phyloP scores from a whole-genome alignment of 1,140 invertebrate species.

The Magallana gigas region DNA sequence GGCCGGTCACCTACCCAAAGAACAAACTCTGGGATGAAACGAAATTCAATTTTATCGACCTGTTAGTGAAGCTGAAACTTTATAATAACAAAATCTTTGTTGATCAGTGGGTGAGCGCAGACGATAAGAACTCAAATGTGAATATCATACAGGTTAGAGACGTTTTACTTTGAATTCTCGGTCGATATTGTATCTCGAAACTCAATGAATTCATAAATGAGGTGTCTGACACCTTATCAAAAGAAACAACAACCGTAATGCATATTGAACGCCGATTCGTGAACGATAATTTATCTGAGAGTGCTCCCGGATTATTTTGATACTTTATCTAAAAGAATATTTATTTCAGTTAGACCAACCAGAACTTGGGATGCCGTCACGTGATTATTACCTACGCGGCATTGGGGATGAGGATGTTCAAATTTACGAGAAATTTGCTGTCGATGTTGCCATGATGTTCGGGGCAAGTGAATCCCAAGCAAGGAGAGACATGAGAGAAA shows the following conservation, averaged over 20 bases:
- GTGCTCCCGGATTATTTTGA: neutral
- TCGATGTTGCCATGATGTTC: constrained; percentile 87
- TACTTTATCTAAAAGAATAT: neutral
- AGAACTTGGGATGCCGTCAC: constrained; percentile 87
- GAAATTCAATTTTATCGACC: constrained; percentile 86
- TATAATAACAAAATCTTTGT: constrained; percentile 89
- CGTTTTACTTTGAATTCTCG: neutral
- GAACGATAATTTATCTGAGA: neutral
- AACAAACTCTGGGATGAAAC: constrained; percentile 83
- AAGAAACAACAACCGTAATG: too few relatives aligned
- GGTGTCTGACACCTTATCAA: too few relatives aligned
- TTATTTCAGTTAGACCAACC: constrained; percentile 88
- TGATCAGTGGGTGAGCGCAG: constrained; percentile 91
- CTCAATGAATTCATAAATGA: too few relatives aligned
- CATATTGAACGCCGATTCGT: too few relatives aligned
- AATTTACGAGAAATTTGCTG: constrained; percentile 90
- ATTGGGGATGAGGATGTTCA: constrained; percentile 80
- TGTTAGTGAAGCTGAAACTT: constrained; percentile 87
- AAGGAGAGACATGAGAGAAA: constrained; percentile 83
- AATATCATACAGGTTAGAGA: constrained; percentile 88
- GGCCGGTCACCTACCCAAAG: constrained; percentile 92
- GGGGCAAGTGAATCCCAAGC: constrained; percentile 84
- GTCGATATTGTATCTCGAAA: neutral
- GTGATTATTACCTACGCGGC: constrained; percentile 89
- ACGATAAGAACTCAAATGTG: constrained; percentile 92